These are phyloP conservation scores for Noctua comes DNA, from an alignment of 2,888 invertebrate species.

Conservation along the genomic window DNA sequence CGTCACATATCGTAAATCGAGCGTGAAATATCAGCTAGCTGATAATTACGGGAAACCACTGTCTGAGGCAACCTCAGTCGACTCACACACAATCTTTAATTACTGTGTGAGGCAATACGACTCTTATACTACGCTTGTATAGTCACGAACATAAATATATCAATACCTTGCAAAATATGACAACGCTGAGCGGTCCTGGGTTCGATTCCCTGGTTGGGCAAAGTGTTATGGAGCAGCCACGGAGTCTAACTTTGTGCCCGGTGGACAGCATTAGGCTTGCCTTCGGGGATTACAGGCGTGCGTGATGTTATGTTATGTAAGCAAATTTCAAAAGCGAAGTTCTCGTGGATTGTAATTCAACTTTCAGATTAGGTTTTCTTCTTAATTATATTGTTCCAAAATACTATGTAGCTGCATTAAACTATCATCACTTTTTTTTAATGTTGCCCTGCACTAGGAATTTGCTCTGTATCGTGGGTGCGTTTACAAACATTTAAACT, in stretches of 20 bases:
- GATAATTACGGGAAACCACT: conserved; percentile 50
- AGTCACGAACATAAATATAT: neutral
- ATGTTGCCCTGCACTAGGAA: no score
- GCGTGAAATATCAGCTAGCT: conserved; percentile 32
- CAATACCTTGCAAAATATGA: neutral
- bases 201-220: neutral
- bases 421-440: neutral
- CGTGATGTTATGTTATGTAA: neutral
- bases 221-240: neutral
- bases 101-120: conserved; percentile 35
- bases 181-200: neutral
- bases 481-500: no score
- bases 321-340: neutral
- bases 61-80: conserved; percentile 48
- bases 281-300: neutral
- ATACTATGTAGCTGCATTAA: neutral
- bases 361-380: neutral
- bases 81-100: conserved; percentile 56
- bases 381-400: neutral
- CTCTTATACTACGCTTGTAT: neutral
- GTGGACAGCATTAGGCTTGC: neutral
- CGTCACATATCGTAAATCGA: conserved; percentile 37
- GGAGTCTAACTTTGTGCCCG: neutral
- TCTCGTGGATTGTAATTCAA: neutral
- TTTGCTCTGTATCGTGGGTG: no score